Conservation (phyloP, 1,140 invertebrate genomes). For the Temnothorax nylanderi region DNA sequence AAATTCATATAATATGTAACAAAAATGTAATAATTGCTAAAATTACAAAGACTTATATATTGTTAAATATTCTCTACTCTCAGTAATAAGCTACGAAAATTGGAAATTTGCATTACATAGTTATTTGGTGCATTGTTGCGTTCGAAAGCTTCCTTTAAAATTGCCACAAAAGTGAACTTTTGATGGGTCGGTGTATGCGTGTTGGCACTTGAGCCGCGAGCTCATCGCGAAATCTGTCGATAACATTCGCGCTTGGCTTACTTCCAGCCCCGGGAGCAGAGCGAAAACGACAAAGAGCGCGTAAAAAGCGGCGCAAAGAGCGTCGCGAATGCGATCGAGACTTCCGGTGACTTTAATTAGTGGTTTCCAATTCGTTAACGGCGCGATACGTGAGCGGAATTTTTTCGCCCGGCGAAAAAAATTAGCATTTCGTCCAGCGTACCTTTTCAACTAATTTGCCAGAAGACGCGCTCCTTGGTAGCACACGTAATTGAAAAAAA, state of each 20-base stretch:
- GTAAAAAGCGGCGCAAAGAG: conserved; percentile 47
- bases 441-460: conserved; percentile 23
- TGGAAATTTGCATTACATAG: background rate
- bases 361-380: conserved; percentile 49
- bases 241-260: conserved; percentile 48
- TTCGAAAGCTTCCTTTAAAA: conserved; percentile 1
- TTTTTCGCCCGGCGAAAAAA: conserved; percentile 30
- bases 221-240: conserved; percentile 51
- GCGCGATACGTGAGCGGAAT: conserved; percentile 49
- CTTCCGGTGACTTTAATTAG: conserved; percentile 50
- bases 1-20: background rate
- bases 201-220: conserved; percentile 18
- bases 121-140: background rate
- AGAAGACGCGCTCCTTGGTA: conserved; percentile 17
- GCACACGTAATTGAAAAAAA: conserved; percentile 11
- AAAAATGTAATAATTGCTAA: background rate
- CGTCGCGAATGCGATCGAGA: conserved; percentile 41
- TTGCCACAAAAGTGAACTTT: background rate
- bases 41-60: background rate
- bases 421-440: conserved; percentile 37
- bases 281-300: conserved; percentile 10
- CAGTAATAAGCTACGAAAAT: background rate
- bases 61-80: background rate
- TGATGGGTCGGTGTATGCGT: background rate
- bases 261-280: conserved; percentile 19